Evolutionary conservation across 2,888 invertebrate genomes (phyloP).

Genomic region (Catotricha subobsoleta): DNA sequence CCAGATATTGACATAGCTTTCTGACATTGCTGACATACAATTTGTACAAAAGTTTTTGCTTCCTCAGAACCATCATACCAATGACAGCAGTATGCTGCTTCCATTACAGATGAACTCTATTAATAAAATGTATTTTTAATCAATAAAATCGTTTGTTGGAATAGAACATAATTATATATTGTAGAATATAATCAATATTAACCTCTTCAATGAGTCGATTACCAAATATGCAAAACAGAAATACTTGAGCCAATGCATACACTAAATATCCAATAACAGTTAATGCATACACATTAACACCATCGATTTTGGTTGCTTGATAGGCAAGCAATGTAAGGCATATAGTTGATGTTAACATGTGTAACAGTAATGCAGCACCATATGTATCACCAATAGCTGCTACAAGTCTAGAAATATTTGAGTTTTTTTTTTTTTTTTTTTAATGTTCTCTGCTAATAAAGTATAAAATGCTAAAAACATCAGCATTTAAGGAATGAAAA

Average conservation of each 20-base stretch:
- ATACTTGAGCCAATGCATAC: conserved; percentile 69
- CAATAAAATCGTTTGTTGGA: background rate
- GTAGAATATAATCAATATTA: conserved; percentile 12
- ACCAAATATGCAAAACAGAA: conserved; percentile 73
- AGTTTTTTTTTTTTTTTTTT: no score
- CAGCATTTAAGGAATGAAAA: no score
- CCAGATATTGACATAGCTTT: conserved; percentile 78
- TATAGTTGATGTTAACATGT: conserved; percentile 72
- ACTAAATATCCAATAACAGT: conserved; percentile 61
- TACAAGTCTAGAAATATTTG: conserved; percentile 44
- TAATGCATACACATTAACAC: conserved; percentile 58
- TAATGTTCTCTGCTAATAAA: no score
- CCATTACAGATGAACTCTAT: conserved; percentile 83
- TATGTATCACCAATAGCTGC: conserved; percentile 68
- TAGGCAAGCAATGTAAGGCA: conserved; percentile 67
- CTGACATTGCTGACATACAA: conserved; percentile 79
- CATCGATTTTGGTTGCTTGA: conserved; percentile 70
- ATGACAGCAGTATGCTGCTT: conserved; percentile 76
- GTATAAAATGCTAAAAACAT: no score
- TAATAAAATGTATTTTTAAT: conserved; percentile 1
- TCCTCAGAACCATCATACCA: conserved; percentile 85
- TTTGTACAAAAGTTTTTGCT: conserved; percentile 78
- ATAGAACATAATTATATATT: background rate
- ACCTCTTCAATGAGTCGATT: conserved; percentile 78
- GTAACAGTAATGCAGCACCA: conserved; percentile 62